A percentile compares a stretch with the other conserved stretches of the same genome.
These are phyloP conservation scores for Idaea biselata DNA, from an alignment of 2,888 invertebrate genomes.

Conservation along the genomic window DNA sequence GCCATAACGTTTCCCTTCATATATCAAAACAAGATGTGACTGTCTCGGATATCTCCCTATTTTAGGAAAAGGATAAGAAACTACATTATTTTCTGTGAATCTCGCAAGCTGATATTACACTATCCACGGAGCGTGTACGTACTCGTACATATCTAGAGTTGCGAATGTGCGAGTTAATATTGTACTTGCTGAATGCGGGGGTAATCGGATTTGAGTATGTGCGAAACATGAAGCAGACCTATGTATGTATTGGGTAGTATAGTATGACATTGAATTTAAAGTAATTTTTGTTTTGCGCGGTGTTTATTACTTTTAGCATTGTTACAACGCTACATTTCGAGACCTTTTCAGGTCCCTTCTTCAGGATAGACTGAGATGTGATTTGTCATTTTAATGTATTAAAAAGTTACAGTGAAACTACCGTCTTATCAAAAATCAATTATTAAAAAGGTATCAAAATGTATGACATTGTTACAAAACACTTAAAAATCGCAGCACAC, in stretches of 20 bases:
- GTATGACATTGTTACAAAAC: too few relatives aligned
- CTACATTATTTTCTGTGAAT: not conserved
- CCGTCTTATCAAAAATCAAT: too few relatives aligned
- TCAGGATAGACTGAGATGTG: too few relatives aligned
- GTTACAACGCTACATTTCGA: too few relatives aligned
- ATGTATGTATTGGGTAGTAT: not conserved
- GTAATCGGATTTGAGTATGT: not conserved
- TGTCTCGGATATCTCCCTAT: not conserved
- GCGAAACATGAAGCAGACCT: not conserved
- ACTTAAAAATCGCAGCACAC: too few relatives aligned
- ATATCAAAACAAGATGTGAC: conserved; percentile 1
- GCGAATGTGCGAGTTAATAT: not conserved
- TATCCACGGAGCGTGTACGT: not conserved
- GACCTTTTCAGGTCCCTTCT: too few relatives aligned
- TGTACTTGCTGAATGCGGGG: not conserved
- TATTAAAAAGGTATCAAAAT: too few relatives aligned
- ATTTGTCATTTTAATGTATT: too few relatives aligned
- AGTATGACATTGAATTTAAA: too few relatives aligned
- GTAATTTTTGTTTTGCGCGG: too few relatives aligned
- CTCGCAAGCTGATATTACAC: not conserved
- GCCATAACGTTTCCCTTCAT: not conserved
- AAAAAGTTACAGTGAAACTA: too few relatives aligned
- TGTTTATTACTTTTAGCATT: too few relatives aligned
- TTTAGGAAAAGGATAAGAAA: not conserved
- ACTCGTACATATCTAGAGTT: not conserved